Percentiles rank a stretch among this genome's conserved stretches.
phyloP scores from a whole-genome alignment of 2,797 vertebrate species.

The Myotis myotis region DNA sequence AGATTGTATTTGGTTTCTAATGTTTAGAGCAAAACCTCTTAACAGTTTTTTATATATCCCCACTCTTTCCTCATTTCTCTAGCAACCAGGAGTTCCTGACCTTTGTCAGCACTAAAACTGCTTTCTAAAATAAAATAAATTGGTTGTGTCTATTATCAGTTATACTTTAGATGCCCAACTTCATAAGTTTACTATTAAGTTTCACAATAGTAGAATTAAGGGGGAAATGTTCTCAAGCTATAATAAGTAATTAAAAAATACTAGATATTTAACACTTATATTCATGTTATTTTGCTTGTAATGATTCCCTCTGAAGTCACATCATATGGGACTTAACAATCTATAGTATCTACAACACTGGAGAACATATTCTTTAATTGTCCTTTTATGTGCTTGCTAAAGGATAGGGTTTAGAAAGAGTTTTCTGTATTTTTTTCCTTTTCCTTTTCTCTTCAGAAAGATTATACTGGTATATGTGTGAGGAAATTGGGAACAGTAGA shows the following conservation, averaged over 20 bases:
- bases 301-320: neutral
- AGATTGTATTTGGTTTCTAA: neutral
- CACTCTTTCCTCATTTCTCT: neutral
- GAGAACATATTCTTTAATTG: neutral
- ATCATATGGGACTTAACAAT: neutral
- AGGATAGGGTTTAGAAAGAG: neutral
- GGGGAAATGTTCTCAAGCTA: neutral
- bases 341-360: neutral
- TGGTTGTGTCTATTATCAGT: neutral
- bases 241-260: neutral
- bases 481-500: neutral
- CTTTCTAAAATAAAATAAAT: slow-evolving; percentile 31
- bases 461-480: neutral
- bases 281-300: neutral
- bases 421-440: neutral
- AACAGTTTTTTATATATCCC: neutral
- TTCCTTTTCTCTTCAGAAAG: neutral
- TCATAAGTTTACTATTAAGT: neutral
- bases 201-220: neutral
- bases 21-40: neutral
- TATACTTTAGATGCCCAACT: neutral
- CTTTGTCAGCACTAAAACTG: neutral
- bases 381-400: neutral
- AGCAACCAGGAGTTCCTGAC: neutral
- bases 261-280: neutral